phyloP scores from a whole-genome alignment of 2,797 vertebrate genomes.

The Chelon auratus region DNA sequence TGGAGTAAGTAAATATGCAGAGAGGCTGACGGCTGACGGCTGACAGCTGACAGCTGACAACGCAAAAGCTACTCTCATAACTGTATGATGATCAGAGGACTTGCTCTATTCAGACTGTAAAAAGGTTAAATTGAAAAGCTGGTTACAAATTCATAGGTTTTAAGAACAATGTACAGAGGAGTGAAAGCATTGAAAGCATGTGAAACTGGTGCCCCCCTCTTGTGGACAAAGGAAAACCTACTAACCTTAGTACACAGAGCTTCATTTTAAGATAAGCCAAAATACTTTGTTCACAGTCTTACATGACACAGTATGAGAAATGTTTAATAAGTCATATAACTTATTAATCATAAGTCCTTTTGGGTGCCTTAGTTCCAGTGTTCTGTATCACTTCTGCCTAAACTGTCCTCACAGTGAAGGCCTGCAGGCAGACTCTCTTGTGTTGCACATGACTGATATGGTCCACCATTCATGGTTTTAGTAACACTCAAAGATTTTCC shows the following conservation, averaged over 20 bases:
- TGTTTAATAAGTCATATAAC: too few relatives aligned
- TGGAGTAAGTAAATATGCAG: not conserved
- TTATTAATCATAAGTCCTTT: too few relatives aligned
- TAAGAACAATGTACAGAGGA: not conserved
- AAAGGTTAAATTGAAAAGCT: not conserved
- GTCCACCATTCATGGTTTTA: too few relatives aligned
- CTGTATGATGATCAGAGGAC: not conserved
- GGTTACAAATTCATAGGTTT: not conserved
- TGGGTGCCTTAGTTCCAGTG: too few relatives aligned
- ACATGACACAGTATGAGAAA: too few relatives aligned
- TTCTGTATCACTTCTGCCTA: too few relatives aligned
- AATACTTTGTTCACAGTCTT: too few relatives aligned
- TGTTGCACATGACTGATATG: not conserved
- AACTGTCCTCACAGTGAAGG: too few relatives aligned
- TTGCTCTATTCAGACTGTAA: not conserved
- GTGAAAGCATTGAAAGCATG: not conserved
- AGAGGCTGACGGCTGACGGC: not conserved
- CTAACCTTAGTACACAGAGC: too few relatives aligned
- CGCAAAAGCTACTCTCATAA: not conserved
- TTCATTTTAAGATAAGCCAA: too few relatives aligned
- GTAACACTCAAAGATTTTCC: too few relatives aligned
- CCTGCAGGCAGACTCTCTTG: too few relatives aligned
- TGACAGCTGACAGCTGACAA: not conserved
- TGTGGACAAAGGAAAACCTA: not conserved
- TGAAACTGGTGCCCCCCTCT: conserved; percentile 1